Conservation (phyloP, 2,888 invertebrate species). For the Holacanthella duospinosa region DNA sequence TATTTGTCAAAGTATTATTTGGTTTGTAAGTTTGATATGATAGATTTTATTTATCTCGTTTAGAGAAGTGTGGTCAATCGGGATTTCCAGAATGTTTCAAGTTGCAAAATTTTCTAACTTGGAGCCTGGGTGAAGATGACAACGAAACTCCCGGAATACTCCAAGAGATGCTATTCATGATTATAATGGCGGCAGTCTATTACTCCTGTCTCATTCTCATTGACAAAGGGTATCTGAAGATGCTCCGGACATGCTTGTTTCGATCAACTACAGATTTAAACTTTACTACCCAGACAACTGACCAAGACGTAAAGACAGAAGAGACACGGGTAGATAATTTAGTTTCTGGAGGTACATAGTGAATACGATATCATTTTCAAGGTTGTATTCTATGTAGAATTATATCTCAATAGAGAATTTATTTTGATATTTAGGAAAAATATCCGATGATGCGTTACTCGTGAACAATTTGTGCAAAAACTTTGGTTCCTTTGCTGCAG, state of each 20-base stretch:
- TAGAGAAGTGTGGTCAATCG: slow-evolving; percentile 7
- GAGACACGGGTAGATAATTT: slow-evolving; percentile 11
- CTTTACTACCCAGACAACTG: slow-evolving; percentile 9
- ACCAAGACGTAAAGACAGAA: slow-evolving; percentile 20
- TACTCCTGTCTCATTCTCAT: background rate
- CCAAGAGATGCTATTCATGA: slow-evolving; percentile 20
- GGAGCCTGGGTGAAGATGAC: slow-evolving; percentile 5
- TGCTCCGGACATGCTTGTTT: background rate
- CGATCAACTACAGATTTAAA: background rate
- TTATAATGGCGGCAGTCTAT: slow-evolving; percentile 13
- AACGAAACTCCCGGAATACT: slow-evolving; percentile 18
- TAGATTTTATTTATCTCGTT: background rate
- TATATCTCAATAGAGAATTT: no score
- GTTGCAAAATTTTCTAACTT: slow-evolving; percentile 9
- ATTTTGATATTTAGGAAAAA: no score
- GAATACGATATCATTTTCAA: no score
- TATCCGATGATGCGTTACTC: slow-evolving; percentile 23
- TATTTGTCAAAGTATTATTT: background rate
- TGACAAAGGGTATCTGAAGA: background rate
- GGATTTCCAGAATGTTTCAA: slow-evolving; percentile 6
- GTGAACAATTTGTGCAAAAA: slow-evolving; percentile 20
- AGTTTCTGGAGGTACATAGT: no score
- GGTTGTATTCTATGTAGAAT: no score
- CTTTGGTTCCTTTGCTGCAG: slow-evolving; percentile 26
- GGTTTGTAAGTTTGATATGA: no score